Conservation (phyloP, 1,140 invertebrate species). For the Prorops nasuta region DNA sequence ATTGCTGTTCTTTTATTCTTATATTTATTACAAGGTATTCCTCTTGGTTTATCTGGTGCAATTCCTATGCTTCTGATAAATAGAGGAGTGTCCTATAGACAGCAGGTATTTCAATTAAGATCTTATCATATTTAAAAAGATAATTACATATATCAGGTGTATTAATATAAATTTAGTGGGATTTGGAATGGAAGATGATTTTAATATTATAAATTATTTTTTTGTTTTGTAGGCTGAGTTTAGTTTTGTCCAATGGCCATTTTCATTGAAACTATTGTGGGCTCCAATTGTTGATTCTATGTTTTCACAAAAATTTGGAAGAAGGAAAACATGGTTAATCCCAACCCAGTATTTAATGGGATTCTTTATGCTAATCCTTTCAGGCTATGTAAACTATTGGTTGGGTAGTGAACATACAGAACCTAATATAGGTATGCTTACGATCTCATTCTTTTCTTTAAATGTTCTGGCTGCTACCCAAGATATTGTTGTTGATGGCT, state of each 20-base stretch:
- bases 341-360: conserved; percentile 87
- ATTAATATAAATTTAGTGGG: no score
- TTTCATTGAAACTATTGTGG: conserved; percentile 96
- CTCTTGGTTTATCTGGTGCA: conserved; percentile 86
- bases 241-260: conserved; percentile 98
- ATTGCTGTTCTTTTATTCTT: conserved; percentile 87
- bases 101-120: conserved; percentile 59
- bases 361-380: conserved; percentile 82
- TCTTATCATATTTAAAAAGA: neutral
- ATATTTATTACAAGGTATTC: conserved; percentile 95
- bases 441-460: conserved; percentile 84
- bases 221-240: conserved; percentile 93
- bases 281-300: conserved; percentile 95
- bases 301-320: conserved; percentile 79
- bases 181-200: no score
- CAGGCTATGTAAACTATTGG: conserved; percentile 71
- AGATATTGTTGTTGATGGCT: conserved; percentile 99
- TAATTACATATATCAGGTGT: no score
- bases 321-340: conserved; percentile 96
- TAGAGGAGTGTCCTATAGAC: conserved; percentile 83
- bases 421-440: conserved; percentile 82
- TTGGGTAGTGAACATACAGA: conserved; percentile 64
- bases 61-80: conserved; percentile 96
- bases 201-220: conserved; percentile 4
- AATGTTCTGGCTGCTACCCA: conserved; percentile 98